Evolutionary conservation across 2,113 vertebrate genomes (phyloP).

Genomic region (Mungos mungo): DNA sequence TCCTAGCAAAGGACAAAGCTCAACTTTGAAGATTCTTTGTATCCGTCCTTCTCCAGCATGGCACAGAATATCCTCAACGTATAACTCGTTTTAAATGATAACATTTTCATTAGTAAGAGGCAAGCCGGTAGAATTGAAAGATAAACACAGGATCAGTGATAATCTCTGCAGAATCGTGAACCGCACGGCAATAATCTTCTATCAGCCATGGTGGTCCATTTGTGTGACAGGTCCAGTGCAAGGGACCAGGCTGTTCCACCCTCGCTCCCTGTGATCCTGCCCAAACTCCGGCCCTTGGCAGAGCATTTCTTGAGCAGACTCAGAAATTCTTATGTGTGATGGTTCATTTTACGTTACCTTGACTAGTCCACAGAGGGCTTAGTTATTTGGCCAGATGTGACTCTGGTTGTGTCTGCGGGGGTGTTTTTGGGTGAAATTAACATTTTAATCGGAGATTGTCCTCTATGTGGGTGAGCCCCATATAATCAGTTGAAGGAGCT

Average conservation of each 20-base stretch:
- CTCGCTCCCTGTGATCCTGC: neutral
- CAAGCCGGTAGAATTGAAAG: neutral
- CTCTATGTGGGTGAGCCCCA: neutral
- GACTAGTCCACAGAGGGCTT: neutral
- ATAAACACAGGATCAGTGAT: too few relatives aligned
- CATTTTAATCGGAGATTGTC: neutral
- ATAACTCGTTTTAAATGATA: neutral
- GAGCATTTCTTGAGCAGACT: neutral
- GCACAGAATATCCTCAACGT: neutral
- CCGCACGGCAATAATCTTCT: neutral
- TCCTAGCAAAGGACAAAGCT: neutral
- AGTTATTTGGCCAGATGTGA: neutral
- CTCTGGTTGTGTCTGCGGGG: neutral
- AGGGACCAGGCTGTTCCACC: neutral
- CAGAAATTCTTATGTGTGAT: neutral
- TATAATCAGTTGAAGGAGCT: neutral
- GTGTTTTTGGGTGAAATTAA: neutral
- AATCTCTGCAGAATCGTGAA: neutral
- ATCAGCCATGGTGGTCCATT: fast-evolving
- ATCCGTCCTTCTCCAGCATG: neutral
- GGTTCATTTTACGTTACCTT: neutral
- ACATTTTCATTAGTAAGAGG: neutral
- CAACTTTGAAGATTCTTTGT: neutral
- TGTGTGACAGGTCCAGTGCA: too few relatives aligned
- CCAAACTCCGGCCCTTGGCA: neutral